Evolutionary conservation across 2,888 invertebrate species (phyloP).

Genomic region (Netelia inedita): DNA sequence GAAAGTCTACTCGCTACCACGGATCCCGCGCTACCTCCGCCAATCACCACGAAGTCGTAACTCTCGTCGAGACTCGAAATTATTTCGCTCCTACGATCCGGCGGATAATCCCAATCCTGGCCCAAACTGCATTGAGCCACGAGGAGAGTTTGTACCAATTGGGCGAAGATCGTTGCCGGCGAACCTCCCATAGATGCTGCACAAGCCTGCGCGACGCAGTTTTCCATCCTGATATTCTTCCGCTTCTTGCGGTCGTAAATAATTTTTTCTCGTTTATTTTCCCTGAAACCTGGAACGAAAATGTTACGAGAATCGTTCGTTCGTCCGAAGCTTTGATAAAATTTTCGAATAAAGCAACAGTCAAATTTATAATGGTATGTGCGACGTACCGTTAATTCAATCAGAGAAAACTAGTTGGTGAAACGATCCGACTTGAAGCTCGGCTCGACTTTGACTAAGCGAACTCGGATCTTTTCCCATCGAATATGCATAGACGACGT

Average conservation of each 20-base stretch:
- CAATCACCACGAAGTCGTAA: conserved; percentile 83
- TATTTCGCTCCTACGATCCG: conserved; percentile 85
- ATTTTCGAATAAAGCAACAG: no score
- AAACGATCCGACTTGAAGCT: conserved; percentile 18
- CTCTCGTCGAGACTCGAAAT: conserved; percentile 70
- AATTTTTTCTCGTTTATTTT: not conserved
- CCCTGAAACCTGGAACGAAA: not conserved
- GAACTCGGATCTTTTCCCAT: not conserved
- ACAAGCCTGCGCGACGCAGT: conserved; percentile 73
- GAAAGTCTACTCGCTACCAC: conserved; percentile 86
- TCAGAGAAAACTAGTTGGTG: not conserved
- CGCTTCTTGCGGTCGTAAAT: not conserved
- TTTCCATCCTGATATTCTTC: conserved; percentile 72
- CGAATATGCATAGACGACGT: conserved; percentile 11
- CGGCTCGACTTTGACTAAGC: conserved; percentile 24
- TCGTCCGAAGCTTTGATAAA: no score
- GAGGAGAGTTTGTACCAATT: conserved; percentile 87
- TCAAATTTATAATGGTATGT: not conserved
- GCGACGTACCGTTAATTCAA: conserved; percentile 24
- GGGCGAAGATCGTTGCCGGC: conserved; percentile 86
- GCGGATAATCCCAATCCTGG: conserved; percentile 87
- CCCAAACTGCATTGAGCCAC: conserved; percentile 88
- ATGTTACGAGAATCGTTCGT: not conserved
- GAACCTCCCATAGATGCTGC: conserved; percentile 78
- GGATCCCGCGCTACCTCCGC: conserved; percentile 86